Base-by-base conservation (phyloP, 2,113 vertebrate genomes). In the Meleagris gallopavo region DNA sequence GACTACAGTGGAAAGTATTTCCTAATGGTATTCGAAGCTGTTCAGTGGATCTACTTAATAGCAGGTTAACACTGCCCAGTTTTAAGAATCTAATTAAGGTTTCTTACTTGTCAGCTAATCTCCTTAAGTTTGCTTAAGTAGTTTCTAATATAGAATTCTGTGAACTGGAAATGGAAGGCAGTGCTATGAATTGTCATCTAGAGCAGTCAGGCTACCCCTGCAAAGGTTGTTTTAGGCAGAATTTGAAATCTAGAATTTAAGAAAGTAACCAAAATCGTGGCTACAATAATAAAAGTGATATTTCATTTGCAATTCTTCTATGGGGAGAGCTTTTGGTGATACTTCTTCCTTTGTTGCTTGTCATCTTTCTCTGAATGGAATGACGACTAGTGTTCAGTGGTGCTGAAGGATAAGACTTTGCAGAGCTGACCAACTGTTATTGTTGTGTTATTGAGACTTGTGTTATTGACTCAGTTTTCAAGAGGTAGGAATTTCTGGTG, bases 391-490 rank as follows among this genome's bases (percentile, higher is more conserved):
- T n/a, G 15, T 70, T 82, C 13, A 57, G 58, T 60, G 9, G 17
- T 66, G 20, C 4, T 71, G 79, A 62, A 80, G 50, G 4, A 40
- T 54, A 66, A 21, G 4, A 45, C 2, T 66, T 16, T 20, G 10
- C 46, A 60, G 10, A 17, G 55, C 29, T 84, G 65, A 72, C 5
- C 30, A 88, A 9, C 5, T 92, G 52, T 30, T 71, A n/a, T n/a
- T n/a, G n/a, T n/a, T n/a, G n/a, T n/a, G n/a, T n/a, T n/a, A n/a
- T 5, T 48, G 14, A 6, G 27, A 43, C 0, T 0, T 1, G 0
- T 12, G 21, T 55, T 72, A 61, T 64, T 71, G 88, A 86, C 27
- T 8, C 27, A 69, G 27, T 61, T 41, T 57, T 76, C 48, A 84
- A 24, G 83, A 90, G 17, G n/a, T 1, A 61, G 20, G 27, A 87